Evolutionary conservation across 1,140 invertebrate species (phyloP).

Genomic region (Glomeris maerens): DNA sequence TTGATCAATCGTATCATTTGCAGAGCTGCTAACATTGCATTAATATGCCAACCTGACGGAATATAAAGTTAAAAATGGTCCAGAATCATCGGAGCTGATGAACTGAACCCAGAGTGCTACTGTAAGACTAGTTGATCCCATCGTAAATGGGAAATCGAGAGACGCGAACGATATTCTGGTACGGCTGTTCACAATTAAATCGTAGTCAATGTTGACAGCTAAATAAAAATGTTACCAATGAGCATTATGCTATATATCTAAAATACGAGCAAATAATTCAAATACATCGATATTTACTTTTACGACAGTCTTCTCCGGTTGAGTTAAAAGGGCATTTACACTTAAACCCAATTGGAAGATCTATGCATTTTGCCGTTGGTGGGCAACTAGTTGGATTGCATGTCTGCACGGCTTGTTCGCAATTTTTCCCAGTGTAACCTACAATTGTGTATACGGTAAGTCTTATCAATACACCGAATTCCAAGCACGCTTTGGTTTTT

Average conservation of each 20-base stretch:
- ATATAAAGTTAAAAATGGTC: conserved; percentile 87
- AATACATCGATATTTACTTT: conserved; percentile 45
- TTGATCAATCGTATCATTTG: too few relatives aligned
- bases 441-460: too few relatives aligned
- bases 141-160: conserved; percentile 75
- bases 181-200: conserved; percentile 83
- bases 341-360: conserved; percentile 80
- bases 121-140: conserved; percentile 60
- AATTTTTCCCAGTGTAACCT: conserved; percentile 53
- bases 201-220: conserved; percentile 91
- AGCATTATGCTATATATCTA: too few relatives aligned
- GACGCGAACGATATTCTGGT: conserved; percentile 65
- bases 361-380: conserved; percentile 82
- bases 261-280: too few relatives aligned
- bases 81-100: conserved; percentile 69
- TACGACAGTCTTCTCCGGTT: conserved; percentile 89
- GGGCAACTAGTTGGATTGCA: conserved; percentile 90
- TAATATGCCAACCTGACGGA: conserved; percentile 53
- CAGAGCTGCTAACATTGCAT: too few relatives aligned
- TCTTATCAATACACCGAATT: too few relatives aligned
- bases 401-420: conserved; percentile 81
- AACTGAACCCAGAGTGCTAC: conserved; percentile 94
- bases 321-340: conserved; percentile 93
- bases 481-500: too few relatives aligned
- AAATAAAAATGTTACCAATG: conserved; percentile 34